Evolutionary conservation across 2,113 vertebrate species (phyloP).

Genomic region (Etia nguti): DNA sequence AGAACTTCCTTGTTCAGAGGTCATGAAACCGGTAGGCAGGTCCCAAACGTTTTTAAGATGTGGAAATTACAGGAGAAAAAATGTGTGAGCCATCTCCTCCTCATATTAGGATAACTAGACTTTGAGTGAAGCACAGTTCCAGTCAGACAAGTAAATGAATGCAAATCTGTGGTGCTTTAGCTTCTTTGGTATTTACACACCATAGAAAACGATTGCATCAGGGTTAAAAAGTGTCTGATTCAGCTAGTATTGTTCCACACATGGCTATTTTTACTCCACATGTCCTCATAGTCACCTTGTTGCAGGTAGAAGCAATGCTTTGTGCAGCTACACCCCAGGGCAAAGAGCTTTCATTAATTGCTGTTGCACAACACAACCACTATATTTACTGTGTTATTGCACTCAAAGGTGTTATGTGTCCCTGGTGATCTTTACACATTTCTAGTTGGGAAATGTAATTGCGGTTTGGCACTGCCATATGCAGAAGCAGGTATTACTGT

Average conservation of each 20-base stretch:
- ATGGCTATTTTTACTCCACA: background rate
- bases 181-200: background rate
- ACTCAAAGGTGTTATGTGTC: background rate
- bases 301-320: background rate
- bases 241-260: too few relatives aligned
- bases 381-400: background rate
- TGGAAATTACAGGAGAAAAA: background rate
- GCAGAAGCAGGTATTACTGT: background rate
- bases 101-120: background rate
- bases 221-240: background rate
- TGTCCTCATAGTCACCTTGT: background rate
- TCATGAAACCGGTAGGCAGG: background rate
- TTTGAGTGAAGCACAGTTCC: background rate
- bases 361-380: slow-evolving; percentile 9
- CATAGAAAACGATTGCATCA: background rate
- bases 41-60: background rate
- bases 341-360: slow-evolving; percentile 37
- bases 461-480: background rate
- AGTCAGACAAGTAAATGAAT: background rate
- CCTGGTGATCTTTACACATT: background rate
- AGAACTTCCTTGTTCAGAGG: background rate
- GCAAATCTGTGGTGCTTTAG: background rate
- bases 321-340: slow-evolving; percentile 3
- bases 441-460: background rate
- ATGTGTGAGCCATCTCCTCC: background rate